Evolutionary conservation across 1,140 invertebrate genomes (phyloP), one percentile per base, ranked within the genome.

Genomic region (Cyclina sinensis): DNA sequence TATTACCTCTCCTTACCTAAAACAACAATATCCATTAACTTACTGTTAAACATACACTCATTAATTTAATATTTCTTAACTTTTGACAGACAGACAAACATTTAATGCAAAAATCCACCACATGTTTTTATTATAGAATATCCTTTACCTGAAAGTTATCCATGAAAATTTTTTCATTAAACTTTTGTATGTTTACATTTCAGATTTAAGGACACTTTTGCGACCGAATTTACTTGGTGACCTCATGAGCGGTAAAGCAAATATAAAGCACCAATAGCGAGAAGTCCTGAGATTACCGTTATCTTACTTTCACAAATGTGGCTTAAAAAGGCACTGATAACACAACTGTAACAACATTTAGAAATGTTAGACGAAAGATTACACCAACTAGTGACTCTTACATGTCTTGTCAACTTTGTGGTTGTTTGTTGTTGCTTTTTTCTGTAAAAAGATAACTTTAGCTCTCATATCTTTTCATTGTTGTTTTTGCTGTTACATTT

Each of bases 181-280:
- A 62, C n/a, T 62, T 62, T 62, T 11, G 43, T 43, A 62, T 74
- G 70, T 74, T 74, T 74, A 74, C 70, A 74, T 74, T 46, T 9
- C 9, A 46, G 39, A 74, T 74, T 74, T 74, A 14, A 74, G 70
- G 70, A 74, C 70, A 74, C 1, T 24, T 24, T 74, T 2, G n/a
- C 39, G 70, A 46, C 70, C 70, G 39, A 46, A 46, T 74, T 46
- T 74, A 74, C 70, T 43, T 43, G 24, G 48, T 74, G 70, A 74
- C 70, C 70, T 74, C 39, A 74, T 43, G 39, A 39, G 37, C 11
- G 1, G 39, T 43, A 32, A 27, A n/a, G 39, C 39, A 74, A 74
- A 74, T 43, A 74, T 74, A 43, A 62, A 24, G 39, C 37, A 48
- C 70, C 39, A 48, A 74, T 74, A n/a, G 16, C 11, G 18, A 46